Conservation (phyloP, 2,888 invertebrate genomes). For the Patella ulyssiponensis region DNA sequence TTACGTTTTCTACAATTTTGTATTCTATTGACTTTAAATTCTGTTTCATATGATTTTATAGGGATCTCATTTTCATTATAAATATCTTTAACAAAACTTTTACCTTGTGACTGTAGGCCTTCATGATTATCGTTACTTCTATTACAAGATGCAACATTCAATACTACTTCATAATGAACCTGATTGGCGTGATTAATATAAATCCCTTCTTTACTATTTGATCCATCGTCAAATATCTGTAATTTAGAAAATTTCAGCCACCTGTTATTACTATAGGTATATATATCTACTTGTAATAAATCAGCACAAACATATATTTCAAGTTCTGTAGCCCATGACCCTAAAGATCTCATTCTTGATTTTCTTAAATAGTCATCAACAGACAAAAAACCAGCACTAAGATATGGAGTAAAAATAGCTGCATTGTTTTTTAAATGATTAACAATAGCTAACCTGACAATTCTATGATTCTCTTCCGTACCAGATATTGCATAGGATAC, state of each 20-base stretch:
- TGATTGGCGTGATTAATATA: too few relatives aligned
- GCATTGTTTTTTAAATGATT: not conserved
- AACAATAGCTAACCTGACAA: not conserved
- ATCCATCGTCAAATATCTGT: not conserved
- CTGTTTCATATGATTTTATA: too few relatives aligned
- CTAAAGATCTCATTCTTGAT: not conserved
- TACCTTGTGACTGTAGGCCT: too few relatives aligned
- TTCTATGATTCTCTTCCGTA: not conserved
- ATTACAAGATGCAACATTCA: too few relatives aligned
- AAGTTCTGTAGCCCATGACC: not conserved
- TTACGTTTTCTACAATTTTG: too few relatives aligned
- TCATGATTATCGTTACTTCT: too few relatives aligned
- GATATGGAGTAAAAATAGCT: not conserved
- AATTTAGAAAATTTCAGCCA: not conserved
- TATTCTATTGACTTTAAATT: too few relatives aligned
- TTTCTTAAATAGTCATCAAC: not conserved
- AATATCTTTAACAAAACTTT: too few relatives aligned
- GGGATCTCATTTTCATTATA: too few relatives aligned
- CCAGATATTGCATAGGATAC: not conserved
- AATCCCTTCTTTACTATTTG: too few relatives aligned
- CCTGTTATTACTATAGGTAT: not conserved
- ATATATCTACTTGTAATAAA: not conserved
- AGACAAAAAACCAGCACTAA: not conserved
- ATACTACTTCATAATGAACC: too few relatives aligned
- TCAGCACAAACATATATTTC: not conserved